Conservation (phyloP, 2,888 invertebrate species). For the Hymenopus coronatus region DNA sequence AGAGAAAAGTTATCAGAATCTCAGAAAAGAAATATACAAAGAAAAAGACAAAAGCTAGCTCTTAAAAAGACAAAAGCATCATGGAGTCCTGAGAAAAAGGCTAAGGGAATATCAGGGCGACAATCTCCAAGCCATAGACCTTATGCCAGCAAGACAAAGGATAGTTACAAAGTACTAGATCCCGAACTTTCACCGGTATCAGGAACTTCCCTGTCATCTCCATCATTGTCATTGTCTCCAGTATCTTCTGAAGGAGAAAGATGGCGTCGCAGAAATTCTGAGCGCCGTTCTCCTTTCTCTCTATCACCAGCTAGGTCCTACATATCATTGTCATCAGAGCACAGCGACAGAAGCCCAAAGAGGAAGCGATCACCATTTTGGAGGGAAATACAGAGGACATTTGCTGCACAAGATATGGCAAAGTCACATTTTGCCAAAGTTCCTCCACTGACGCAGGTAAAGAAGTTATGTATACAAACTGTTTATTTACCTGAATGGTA, state of each 20-base stretch:
- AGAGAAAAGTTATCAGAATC: not conserved
- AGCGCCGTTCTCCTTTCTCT: not conserved
- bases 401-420: not conserved
- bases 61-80: not conserved
- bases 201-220: not conserved
- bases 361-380: not conserved
- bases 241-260: not conserved
- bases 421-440: not conserved
- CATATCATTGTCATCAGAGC: not conserved
- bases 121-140: too few relatives aligned
- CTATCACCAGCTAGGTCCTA: not conserved
- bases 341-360: not conserved
- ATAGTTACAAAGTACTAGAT: not conserved
- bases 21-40: not conserved
- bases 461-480: not conserved
- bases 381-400: not conserved
- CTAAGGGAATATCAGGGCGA: not conserved
- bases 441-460: not conserved
- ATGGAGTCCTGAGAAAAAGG: not conserved
- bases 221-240: not conserved
- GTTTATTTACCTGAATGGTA: too few relatives aligned
- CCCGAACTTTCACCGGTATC: not conserved
- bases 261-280: not conserved
- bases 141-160: not conserved
- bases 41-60: not conserved